A percentile compares a stretch with the other conserved stretches of the same genome.
These are phyloP conservation scores for Tyrophagus putrescentiae DNA, from an alignment of 1,140 invertebrate species.

Conservation along the genomic window DNA sequence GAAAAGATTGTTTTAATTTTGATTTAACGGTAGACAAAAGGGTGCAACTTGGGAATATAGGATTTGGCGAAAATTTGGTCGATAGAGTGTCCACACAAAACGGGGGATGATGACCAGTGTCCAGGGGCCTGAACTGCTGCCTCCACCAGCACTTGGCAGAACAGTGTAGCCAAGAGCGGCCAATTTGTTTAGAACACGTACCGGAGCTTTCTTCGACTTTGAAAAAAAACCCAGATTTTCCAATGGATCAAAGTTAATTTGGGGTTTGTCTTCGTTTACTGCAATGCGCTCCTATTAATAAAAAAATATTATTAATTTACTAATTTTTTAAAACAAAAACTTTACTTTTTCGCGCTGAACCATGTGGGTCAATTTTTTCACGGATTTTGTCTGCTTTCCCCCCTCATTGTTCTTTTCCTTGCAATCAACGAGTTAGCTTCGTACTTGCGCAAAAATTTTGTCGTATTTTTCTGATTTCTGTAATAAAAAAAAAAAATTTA, in stretches of 20 bases:
- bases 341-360: constrained; percentile 14
- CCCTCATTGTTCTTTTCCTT: constrained; percentile 10
- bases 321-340: too few species aligned
- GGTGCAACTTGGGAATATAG: constrained; percentile 11
- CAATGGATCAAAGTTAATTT: constrained; percentile 18
- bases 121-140: background rate
- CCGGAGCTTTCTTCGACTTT: constrained; percentile 18
- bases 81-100: constrained; percentile 13
- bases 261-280: constrained; percentile 12
- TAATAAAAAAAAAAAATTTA: constrained; percentile 5
- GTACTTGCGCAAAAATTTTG: constrained; percentile 8
- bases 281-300: constrained; percentile 2
- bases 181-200: constrained; percentile 15
- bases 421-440: constrained; percentile 6
- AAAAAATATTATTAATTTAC: too few species aligned
- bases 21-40: background rate
- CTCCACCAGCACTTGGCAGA: constrained; percentile 11
- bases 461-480: constrained; percentile 17
- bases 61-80: constrained; percentile 2
- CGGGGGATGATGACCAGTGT: background rate
- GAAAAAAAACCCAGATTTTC: constrained; percentile 13
- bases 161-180: constrained; percentile 5
- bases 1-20: too few species aligned
- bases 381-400: constrained; percentile 15
- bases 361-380: constrained; percentile 15